Conservation (phyloP, 2,797 vertebrate species). For the Centroberyx gerrardi region DNA sequence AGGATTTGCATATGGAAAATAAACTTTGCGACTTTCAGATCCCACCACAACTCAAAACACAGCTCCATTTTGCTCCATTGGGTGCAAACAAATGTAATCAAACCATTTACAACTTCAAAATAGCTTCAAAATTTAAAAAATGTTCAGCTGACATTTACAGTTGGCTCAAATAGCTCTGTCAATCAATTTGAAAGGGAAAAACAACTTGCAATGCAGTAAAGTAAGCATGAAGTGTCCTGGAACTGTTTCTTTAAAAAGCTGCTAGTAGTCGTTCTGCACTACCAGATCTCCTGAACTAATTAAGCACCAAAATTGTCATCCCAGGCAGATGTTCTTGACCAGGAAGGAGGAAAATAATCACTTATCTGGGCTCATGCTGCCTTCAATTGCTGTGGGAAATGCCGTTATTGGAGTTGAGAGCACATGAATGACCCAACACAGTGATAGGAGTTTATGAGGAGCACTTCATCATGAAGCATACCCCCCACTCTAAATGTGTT, state of each 20-base stretch:
- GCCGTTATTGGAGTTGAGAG: no score
- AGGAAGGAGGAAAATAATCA: no score
- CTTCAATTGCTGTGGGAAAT: no score
- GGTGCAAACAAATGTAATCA: neutral
- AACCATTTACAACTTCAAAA: slow-evolving; percentile 9
- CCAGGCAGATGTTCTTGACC: neutral
- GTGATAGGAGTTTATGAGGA: no score
- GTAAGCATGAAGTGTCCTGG: neutral
- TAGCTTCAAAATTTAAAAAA: slow-evolving; percentile 14
- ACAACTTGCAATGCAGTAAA: neutral
- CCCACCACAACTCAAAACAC: neutral
- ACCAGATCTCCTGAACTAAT: neutral
- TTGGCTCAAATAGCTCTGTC: neutral
- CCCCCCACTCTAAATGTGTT: neutral
- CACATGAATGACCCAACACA: no score
- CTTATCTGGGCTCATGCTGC: no score
- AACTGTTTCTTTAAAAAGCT: no score
- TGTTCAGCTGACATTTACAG: neutral
- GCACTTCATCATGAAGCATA: no score
- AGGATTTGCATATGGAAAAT: no score
- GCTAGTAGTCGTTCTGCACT: no score
- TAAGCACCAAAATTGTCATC: neutral
- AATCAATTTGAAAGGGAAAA: slow-evolving; percentile 1
- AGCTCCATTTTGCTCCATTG: neutral
- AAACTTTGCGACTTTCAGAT: no score